These are phyloP conservation scores for Hydropsyche tenuis DNA, from an alignment of 1,140 invertebrate genomes.

Conservation along the genomic window DNA sequence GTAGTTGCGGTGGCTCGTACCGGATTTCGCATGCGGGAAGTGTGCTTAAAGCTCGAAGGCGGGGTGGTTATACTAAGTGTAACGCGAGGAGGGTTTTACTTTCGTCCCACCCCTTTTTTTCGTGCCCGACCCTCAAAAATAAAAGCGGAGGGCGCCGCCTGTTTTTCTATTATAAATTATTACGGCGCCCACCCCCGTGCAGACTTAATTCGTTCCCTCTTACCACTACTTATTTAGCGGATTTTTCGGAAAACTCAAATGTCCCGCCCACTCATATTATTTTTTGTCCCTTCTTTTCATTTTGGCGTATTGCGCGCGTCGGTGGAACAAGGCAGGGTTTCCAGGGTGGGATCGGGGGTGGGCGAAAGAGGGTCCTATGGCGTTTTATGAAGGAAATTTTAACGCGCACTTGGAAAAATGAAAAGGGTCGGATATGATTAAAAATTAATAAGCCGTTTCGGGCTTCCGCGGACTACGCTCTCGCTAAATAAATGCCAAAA, in stretches of 20 bases:
- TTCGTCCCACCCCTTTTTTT: conserved; percentile 34
- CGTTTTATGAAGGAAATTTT: conserved; percentile 46
- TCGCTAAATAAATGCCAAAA: conserved; percentile 41
- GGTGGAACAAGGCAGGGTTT: background rate
- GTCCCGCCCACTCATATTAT: background rate
- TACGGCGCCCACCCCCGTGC: conserved; percentile 25
- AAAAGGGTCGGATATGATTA: conserved; percentile 50
- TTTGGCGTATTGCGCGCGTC: background rate
- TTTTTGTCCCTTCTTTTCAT: conserved; percentile 19
- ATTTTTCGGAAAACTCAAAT: conserved; percentile 28
- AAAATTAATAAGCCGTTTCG: conserved; percentile 50
- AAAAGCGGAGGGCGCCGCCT: conserved; percentile 19
- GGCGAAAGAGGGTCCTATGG: conserved; percentile 9
- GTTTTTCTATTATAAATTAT: conserved; percentile 51
- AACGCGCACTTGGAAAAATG: conserved; percentile 45
- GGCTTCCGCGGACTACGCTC: conserved; percentile 29
- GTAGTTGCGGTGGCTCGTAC: background rate
- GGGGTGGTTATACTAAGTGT: conserved; percentile 24
- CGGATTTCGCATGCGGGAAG: conserved; percentile 24
- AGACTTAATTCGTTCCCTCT: conserved; percentile 34
- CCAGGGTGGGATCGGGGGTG: conserved; percentile 14
- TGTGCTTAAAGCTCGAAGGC: conserved; percentile 19
- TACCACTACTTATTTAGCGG: conserved; percentile 32
- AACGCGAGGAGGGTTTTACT: conserved; percentile 26
- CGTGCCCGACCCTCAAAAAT: background rate